Percentiles rank a stretch among this genome's conserved stretches.
These are phyloP conservation scores for Loriculus beryllinus DNA, from an alignment of 2,797 vertebrate species.

Conservation along the genomic window DNA sequence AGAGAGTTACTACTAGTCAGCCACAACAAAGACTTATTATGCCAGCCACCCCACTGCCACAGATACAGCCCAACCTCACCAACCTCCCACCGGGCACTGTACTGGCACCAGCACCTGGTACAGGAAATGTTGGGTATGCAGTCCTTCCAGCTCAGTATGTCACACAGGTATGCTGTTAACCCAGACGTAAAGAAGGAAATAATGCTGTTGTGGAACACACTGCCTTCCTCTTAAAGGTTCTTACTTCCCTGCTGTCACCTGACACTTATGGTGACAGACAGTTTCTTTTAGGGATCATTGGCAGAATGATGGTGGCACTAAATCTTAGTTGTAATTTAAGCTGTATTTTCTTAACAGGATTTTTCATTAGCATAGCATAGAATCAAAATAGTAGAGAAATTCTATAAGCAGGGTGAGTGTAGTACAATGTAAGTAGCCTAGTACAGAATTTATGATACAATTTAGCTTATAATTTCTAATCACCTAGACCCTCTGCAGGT, in stretches of 20 bases:
- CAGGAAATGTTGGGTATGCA: conserved; percentile 90
- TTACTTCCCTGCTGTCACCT: background rate
- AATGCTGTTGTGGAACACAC: background rate
- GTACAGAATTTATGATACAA: background rate
- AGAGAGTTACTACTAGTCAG: conserved; percentile 88
- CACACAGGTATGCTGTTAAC: conserved; percentile 84
- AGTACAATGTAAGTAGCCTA: accelerated
- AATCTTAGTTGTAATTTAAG: background rate
- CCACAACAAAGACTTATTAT: conserved; percentile 96
- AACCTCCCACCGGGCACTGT: conserved; percentile 94
- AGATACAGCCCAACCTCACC: conserved; percentile 96
- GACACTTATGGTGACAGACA: background rate
- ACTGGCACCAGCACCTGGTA: conserved; percentile 88
- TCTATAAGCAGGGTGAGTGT: background rate
- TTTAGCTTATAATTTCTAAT: background rate
- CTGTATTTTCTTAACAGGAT: background rate
- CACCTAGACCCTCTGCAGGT: background rate
- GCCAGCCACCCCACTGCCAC: conserved; percentile 93
- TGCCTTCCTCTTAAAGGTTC: background rate
- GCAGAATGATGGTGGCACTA: background rate
- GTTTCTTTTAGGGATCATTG: background rate
- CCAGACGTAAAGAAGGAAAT: background rate
- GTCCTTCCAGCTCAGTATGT: conserved; percentile 96
- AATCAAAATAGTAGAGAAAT: background rate
- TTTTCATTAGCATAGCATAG: background rate